Conservation (phyloP, 2,797 vertebrate species). For the Oreortyx pictus region DNA sequence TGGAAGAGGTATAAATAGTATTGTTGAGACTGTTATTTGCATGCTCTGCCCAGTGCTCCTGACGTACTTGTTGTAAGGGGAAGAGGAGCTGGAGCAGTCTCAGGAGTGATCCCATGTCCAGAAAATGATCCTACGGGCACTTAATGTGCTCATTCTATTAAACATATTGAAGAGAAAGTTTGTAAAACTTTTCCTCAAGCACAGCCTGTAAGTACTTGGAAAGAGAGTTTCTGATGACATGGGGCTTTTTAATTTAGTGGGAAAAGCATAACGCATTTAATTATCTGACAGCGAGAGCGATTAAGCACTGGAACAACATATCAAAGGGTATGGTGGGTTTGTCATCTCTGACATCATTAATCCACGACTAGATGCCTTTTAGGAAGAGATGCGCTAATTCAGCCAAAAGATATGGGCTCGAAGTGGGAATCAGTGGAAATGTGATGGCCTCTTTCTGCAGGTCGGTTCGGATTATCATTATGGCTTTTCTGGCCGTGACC, state of each 20-base stretch:
- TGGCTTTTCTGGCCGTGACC: not conserved
- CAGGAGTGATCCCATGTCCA: not conserved
- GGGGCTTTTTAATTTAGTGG: conserved; percentile 20
- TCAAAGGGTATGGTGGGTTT: conserved; percentile 28
- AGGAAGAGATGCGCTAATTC: not conserved
- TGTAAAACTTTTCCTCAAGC: not conserved
- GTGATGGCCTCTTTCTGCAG: conserved; percentile 15
- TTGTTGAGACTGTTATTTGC: conserved; percentile 45
- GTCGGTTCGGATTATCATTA: conserved; percentile 1
- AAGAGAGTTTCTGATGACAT: conserved; percentile 11
- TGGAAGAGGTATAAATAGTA: conserved; percentile 50
- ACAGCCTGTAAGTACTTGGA: not conserved
- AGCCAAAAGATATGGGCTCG: conserved; percentile 4
- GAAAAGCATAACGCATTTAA: conserved; percentile 40
- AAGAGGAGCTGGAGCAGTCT: not conserved
- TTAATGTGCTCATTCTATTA: not conserved
- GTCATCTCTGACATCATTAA: not conserved
- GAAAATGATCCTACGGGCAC: not conserved
- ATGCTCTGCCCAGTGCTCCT: not conserved
- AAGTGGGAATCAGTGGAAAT: not conserved
- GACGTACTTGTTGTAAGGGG: not conserved
- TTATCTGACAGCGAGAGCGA: conserved; percentile 42
- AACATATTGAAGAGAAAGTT: not conserved
- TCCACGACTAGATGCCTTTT: conserved; percentile 37
- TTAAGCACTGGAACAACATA: conserved; percentile 19